phyloP scores from a whole-genome alignment of 2,888 invertebrate genomes.

The Machimus atricapillus region DNA sequence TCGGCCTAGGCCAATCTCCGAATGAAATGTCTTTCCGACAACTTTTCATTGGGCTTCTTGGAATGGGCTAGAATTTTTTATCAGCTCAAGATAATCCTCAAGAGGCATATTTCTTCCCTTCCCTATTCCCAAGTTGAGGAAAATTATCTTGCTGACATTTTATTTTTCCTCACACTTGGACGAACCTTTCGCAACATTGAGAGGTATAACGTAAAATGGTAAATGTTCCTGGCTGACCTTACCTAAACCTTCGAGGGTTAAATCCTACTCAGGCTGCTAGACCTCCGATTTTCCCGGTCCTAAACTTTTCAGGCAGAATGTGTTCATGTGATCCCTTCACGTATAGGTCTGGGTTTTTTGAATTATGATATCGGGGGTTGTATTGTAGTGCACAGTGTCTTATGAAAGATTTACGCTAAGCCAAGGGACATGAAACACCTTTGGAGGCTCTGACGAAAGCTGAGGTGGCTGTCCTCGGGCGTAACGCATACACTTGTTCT shows the following conservation, averaged over 20 bases:
- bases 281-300: neutral
- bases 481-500: neutral
- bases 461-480: neutral
- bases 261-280: neutral
- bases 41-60: neutral
- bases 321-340: neutral
- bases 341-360: neutral
- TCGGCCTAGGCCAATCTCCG: neutral
- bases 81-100: neutral
- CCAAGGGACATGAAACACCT: neutral
- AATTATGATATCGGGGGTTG: neutral
- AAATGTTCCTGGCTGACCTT: neutral
- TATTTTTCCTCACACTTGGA: constrained; percentile 3
- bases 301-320: neutral
- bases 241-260: neutral
- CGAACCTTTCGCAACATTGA: neutral
- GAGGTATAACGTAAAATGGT: neutral
- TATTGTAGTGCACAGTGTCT: neutral
- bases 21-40: neutral
- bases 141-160: constrained; percentile 18
- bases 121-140: neutral
- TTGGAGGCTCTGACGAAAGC: neutral
- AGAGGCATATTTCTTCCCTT: neutral
- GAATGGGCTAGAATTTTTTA: neutral
- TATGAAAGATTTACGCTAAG: neutral